A percentile compares a stretch with the other conserved stretches of the same genome.
Evolutionary conservation across 2,113 vertebrate genomes (phyloP).

Genomic region (Antidorcas marsupialis): DNA sequence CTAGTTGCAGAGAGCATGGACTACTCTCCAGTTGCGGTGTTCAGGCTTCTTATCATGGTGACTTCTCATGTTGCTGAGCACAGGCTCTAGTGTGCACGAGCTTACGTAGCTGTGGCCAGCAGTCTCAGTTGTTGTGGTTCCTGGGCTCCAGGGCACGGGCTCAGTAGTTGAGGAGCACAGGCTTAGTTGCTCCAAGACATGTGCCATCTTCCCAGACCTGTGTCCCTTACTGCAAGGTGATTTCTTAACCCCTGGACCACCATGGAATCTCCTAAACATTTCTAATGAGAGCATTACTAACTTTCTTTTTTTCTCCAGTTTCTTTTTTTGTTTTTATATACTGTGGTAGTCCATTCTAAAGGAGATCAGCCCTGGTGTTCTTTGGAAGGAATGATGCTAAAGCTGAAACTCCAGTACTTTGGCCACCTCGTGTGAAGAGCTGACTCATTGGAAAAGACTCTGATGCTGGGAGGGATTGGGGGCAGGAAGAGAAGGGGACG

Average conservation of each 20-base stretch:
- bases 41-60: background rate
- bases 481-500: too few relatives aligned
- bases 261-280: background rate
- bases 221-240: background rate
- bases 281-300: background rate
- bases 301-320: background rate
- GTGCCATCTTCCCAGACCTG: background rate
- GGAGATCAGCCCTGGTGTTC: too few relatives aligned
- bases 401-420: too few relatives aligned
- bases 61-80: background rate
- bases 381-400: too few relatives aligned
- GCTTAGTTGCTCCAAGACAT: background rate
- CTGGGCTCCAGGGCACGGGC: background rate
- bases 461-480: too few relatives aligned
- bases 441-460: too few relatives aligned
- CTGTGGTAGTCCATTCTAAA: background rate
- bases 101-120: background rate
- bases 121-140: background rate
- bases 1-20: background rate
- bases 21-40: background rate
- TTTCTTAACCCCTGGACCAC: background rate
- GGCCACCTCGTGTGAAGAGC: too few relatives aligned
- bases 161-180: background rate
- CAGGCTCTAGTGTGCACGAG: background rate
- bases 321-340: background rate